Evolutionary conservation across 2,888 invertebrate genomes (phyloP).

Genomic region (Phlogophora meticulosa): DNA sequence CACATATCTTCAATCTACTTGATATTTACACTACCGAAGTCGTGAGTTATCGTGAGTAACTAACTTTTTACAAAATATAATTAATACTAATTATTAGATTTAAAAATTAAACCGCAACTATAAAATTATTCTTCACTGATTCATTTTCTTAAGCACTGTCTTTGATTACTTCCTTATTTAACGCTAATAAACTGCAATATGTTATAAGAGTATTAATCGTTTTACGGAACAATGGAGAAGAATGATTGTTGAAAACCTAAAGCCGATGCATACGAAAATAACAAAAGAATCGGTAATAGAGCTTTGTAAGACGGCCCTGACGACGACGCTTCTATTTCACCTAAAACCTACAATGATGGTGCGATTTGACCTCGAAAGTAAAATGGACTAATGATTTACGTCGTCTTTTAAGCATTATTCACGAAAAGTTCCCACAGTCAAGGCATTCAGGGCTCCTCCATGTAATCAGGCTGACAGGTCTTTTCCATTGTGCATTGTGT

Average conservation of each 20-base stretch:
- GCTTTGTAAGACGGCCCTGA: conserved; percentile 59
- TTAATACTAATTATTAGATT: conserved; percentile 4
- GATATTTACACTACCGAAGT: conserved; percentile 26
- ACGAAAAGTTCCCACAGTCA: background rate
- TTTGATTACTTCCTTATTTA: conserved; percentile 25
- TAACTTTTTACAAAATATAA: conserved; percentile 3
- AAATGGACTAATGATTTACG: conserved; percentile 63
- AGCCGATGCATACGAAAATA: conserved; percentile 40
- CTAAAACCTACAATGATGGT: conserved; percentile 57
- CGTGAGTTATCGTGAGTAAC: conserved; percentile 10
- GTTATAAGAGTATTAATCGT: conserved; percentile 22
- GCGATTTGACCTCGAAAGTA: conserved; percentile 66
- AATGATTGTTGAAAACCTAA: conserved; percentile 35
- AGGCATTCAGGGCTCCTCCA: background rate
- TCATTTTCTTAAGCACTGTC: background rate
- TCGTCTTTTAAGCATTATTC: conserved; percentile 32
- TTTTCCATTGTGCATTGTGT: background rate
- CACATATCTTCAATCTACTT: background rate
- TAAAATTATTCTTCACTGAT: background rate
- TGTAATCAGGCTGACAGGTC: no score
- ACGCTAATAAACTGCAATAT: background rate
- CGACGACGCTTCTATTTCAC: conserved; percentile 56
- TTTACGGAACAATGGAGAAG: conserved; percentile 29
- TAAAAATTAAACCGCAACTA: background rate
- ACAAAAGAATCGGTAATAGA: conserved; percentile 58